Evolutionary conservation across 2,888 invertebrate species (phyloP).

Genomic region (Morpho achilles): DNA sequence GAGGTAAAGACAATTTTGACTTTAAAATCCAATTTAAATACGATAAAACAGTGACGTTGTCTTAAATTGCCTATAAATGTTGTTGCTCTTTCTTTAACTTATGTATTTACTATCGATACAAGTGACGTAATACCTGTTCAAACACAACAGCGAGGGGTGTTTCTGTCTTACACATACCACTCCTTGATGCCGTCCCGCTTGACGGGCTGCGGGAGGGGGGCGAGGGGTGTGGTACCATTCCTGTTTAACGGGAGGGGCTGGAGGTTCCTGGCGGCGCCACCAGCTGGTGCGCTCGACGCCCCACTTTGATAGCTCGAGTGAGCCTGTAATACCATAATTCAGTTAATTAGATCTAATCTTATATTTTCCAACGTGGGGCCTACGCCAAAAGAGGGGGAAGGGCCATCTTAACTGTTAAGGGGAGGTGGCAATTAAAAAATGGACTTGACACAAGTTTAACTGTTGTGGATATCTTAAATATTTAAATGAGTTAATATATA

Average conservation of each 20-base stretch:
- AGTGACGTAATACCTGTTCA: slow-evolving; percentile 11
- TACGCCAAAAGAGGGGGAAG: too few species aligned
- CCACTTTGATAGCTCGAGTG: slow-evolving; percentile 71
- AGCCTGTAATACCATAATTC: slow-evolving; percentile 42
- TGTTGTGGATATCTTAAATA: too few species aligned
- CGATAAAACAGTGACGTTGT: too few species aligned
- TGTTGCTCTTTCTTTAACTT: neutral
- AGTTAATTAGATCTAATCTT: too few species aligned
- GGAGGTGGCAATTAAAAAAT: too few species aligned
- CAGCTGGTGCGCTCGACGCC: slow-evolving; percentile 58
- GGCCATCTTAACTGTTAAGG: too few species aligned
- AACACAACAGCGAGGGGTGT: slow-evolving; percentile 12
- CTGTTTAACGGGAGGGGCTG: slow-evolving; percentile 66
- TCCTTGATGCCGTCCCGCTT: slow-evolving; percentile 96
- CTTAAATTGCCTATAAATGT: too few species aligned
- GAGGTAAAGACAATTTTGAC: too few species aligned
- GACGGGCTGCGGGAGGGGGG: slow-evolving; percentile 77
- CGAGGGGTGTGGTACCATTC: slow-evolving; percentile 66
- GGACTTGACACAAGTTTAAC: too few species aligned
- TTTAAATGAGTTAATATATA: too few species aligned
- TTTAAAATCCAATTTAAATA: too few species aligned
- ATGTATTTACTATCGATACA: slow-evolving; percentile 6
- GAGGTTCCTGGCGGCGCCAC: slow-evolving; percentile 63
- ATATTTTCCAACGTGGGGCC: too few species aligned
- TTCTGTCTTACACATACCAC: slow-evolving; percentile 91